Evolutionary conservation across 2,113 vertebrate genomes (phyloP).

Genomic region (Tetrax tetrax): DNA sequence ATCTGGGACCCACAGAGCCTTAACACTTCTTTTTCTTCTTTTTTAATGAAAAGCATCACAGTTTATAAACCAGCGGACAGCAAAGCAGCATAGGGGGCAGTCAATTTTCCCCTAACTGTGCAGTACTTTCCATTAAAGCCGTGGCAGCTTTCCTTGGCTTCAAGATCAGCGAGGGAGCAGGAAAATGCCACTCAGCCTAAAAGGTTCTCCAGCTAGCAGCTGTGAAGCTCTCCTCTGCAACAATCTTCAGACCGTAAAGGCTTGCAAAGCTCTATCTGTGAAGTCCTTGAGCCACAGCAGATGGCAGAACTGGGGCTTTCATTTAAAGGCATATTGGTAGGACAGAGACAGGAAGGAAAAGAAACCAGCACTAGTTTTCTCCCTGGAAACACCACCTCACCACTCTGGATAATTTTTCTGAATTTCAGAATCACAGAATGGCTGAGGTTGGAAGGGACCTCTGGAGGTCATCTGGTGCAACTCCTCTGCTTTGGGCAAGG

Average conservation of each 20-base stretch:
- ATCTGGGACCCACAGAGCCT: slow-evolving; percentile 48
- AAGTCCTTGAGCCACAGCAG: slow-evolving; percentile 17
- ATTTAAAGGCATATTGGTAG: not conserved
- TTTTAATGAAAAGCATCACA: slow-evolving; percentile 61
- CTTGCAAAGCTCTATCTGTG: not conserved
- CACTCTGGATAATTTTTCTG: not conserved
- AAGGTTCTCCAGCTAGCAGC: slow-evolving; percentile 28
- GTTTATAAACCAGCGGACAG: slow-evolving; percentile 60
- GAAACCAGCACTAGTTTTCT: not conserved
- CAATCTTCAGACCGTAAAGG: not conserved
- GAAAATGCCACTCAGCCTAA: slow-evolving; percentile 6
- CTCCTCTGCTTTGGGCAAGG: not conserved
- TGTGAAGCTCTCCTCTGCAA: not conserved
- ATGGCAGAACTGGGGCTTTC: not conserved
- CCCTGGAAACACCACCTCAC: not conserved
- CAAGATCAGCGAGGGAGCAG: slow-evolving; percentile 17
- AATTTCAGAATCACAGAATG: not conserved
- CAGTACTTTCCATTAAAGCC: slow-evolving; percentile 33
- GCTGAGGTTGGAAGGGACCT: not conserved
- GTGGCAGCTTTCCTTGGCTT: slow-evolving; percentile 38
- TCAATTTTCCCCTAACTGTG: slow-evolving; percentile 56
- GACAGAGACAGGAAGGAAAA: not conserved
- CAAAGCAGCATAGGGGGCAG: slow-evolving; percentile 34
- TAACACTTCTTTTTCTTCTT: not conserved
- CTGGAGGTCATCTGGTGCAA: not conserved